Evolutionary conservation across 2,888 invertebrate species (phyloP).

Genomic region (Linnaemya vulpina): DNA sequence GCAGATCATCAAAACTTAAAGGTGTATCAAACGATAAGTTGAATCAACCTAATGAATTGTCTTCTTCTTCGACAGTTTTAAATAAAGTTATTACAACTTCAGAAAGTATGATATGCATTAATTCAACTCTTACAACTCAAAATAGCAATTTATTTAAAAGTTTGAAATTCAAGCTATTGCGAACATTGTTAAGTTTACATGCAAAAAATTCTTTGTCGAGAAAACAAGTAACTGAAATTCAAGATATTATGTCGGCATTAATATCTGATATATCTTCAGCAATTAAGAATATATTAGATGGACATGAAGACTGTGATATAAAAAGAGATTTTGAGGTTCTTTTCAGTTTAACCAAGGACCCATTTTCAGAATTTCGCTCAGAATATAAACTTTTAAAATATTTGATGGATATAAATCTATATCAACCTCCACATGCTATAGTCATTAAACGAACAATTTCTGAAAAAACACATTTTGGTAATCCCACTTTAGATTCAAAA

Average conservation of each 20-base stretch:
- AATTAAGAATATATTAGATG: constrained; percentile 13
- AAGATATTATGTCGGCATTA: constrained; percentile 41
- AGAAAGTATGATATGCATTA: background rate
- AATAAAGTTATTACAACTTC: background rate
- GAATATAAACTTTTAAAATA: constrained; percentile 10
- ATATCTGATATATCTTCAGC: constrained; percentile 27
- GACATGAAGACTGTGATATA: constrained; percentile 24
- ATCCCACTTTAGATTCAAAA: constrained; percentile 41
- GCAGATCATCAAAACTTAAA: background rate
- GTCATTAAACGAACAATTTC: constrained; percentile 27
- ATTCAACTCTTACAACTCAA: background rate
- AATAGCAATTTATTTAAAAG: constrained; percentile 18
- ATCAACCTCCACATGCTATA: constrained; percentile 28
- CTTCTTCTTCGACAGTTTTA: background rate
- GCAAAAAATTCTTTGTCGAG: constrained; percentile 42
- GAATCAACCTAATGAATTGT: background rate
- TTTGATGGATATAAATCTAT: constrained; percentile 6
- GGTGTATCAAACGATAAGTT: background rate
- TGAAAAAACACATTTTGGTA: constrained; percentile 9
- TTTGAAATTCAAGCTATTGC: constrained; percentile 14
- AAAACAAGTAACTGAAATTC: constrained; percentile 44
- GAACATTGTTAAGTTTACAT: background rate
- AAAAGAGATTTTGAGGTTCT: constrained; percentile 6
- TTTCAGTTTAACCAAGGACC: background rate
- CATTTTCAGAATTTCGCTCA: background rate